phyloP scores from a whole-genome alignment of 1,140 invertebrate species.

The Aphidius ervi region DNA sequence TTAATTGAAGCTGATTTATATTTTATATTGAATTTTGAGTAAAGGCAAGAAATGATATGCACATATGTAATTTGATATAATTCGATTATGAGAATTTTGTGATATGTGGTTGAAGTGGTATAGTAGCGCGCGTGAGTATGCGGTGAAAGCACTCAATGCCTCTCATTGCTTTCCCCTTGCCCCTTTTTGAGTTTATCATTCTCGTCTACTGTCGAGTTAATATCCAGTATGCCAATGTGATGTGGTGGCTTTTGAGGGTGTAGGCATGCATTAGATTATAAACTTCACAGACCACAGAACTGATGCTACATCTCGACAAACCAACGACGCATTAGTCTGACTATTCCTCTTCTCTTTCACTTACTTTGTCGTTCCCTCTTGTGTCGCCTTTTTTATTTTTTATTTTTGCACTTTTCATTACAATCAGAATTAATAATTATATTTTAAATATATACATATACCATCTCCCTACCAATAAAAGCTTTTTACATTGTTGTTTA shows the following conservation, averaged over 20 bases:
- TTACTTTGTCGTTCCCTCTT: too few species aligned
- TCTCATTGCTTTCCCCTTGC: constrained; percentile 38
- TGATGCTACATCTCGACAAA: too few species aligned
- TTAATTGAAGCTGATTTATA: too few species aligned
- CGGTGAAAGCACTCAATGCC: constrained; percentile 47
- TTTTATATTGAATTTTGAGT: constrained; percentile 10
- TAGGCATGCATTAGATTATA: constrained; percentile 50
- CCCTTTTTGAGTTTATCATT: too few species aligned
- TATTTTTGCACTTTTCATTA: too few species aligned
- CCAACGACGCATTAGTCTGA: constrained; percentile 38
- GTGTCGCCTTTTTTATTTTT: too few species aligned
- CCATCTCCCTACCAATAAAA: too few species aligned
- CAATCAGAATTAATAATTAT: too few species aligned
- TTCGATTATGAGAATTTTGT: constrained; percentile 46
- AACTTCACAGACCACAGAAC: constrained; percentile 46
- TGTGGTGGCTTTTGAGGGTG: constrained; percentile 25
- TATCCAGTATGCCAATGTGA: constrained; percentile 26
- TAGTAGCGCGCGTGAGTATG: constrained; percentile 21
- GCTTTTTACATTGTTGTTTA: too few species aligned
- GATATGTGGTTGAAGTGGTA: constrained; percentile 43
- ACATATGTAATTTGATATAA: constrained; percentile 48
- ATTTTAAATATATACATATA: too few species aligned
- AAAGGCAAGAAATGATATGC: constrained; percentile 25
- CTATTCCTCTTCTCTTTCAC: constrained; percentile 16
- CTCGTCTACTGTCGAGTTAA: background rate